A percentile compares a stretch with the other conserved stretches of the same genome.
phyloP scores from a whole-genome alignment of 2,888 invertebrate species.

The Myopa tessellatipennis region DNA sequence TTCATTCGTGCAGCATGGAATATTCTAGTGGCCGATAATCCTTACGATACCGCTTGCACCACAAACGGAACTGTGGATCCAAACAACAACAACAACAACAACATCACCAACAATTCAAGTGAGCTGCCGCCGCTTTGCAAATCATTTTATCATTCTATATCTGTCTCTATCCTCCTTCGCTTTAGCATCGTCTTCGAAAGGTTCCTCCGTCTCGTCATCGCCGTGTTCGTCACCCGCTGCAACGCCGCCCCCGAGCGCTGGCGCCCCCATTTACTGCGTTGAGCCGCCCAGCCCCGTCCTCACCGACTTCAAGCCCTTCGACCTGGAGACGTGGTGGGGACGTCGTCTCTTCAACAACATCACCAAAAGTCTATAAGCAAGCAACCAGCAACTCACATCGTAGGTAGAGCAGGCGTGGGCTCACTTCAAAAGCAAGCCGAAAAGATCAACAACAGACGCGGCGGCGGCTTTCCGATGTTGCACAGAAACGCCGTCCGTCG shows the following conservation, averaged over 20 bases:
- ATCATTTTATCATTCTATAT: constrained; percentile 29
- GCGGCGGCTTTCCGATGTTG: not conserved
- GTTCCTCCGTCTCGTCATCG: constrained; percentile 62
- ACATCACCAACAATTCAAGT: constrained; percentile 47
- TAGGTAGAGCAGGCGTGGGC: constrained; percentile 5
- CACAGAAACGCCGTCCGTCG: not conserved
- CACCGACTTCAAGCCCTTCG: constrained; percentile 88
- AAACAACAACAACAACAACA: constrained; percentile 57
- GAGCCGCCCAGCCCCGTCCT: constrained; percentile 79
- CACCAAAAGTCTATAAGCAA: constrained; percentile 78
- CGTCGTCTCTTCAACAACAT: constrained; percentile 86
- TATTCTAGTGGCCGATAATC: constrained; percentile 66
- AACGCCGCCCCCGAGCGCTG: constrained; percentile 56
- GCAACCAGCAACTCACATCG: no score
- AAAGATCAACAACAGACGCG: no score
- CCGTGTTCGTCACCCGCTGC: constrained; percentile 51
- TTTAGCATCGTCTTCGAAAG: constrained; percentile 43
- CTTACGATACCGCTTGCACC: constrained; percentile 57
- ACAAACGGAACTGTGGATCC: constrained; percentile 52
- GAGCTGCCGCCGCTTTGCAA: constrained; percentile 28
- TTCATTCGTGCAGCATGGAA: constrained; percentile 63
- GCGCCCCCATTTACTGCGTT: constrained; percentile 74
- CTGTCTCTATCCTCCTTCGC: constrained; percentile 48
- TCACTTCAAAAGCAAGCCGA: not conserved
- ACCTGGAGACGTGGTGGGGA: constrained; percentile 92